Conservation (phyloP, 2,113 vertebrate genomes). For the Columba janthina region DNA sequence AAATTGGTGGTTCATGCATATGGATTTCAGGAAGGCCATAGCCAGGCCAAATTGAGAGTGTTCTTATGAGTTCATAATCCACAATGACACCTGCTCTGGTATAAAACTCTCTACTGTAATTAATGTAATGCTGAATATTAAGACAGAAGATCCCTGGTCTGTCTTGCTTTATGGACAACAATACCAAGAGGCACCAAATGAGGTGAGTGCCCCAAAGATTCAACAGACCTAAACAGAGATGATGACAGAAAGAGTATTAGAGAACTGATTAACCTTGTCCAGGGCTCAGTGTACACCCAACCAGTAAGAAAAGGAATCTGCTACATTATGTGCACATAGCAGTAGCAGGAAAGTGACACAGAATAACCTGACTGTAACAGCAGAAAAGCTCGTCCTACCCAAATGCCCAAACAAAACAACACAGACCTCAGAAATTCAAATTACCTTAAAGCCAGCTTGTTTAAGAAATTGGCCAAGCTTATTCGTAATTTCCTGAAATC, state of each 20-base stretch:
- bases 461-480: constrained; percentile 97
- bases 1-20: not conserved
- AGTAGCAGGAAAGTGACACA: not conserved
- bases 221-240: not conserved
- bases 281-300: not conserved
- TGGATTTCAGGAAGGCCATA: not conserved
- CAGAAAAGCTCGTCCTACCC: not conserved
- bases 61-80: not conserved
- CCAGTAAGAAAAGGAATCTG: not conserved
- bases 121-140: not conserved
- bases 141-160: not conserved
- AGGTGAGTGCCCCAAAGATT: not conserved
- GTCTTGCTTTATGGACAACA: not conserved
- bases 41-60: not conserved
- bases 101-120: not conserved
- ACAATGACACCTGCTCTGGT: not conserved
- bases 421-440: not conserved
- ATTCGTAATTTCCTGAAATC: constrained; percentile 89
- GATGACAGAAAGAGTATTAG: not conserved
- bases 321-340: accelerated
- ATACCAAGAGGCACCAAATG: not conserved
- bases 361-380: not conserved
- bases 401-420: not conserved
- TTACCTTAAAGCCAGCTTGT: constrained; percentile 98
- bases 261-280: not conserved